These are phyloP conservation scores for Galbula dea DNA, from an alignment of 2,113 vertebrate genomes.

Conservation along the genomic window DNA sequence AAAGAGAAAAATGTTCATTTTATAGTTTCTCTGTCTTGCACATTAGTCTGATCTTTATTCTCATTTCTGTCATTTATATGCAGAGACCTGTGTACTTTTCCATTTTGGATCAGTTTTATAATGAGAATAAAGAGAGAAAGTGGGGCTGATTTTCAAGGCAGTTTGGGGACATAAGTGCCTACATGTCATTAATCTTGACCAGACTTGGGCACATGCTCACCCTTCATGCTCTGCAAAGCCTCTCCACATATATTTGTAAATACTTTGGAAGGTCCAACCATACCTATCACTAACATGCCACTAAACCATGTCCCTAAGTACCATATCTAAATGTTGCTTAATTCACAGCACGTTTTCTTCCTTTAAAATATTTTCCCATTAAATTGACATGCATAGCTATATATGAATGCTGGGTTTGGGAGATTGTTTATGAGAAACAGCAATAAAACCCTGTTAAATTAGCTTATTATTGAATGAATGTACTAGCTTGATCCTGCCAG, in stretches of 20 bases:
- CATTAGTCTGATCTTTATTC: background rate
- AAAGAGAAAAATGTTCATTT: background rate
- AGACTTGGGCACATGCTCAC: background rate
- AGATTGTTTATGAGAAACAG: background rate
- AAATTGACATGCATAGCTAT: background rate
- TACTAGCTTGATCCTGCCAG: background rate
- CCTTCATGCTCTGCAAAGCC: background rate
- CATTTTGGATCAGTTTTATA: background rate
- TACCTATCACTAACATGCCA: no score
- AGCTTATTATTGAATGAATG: background rate
- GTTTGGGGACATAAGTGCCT: background rate
- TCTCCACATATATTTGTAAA: background rate
- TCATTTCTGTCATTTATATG: background rate
- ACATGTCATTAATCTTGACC: background rate
- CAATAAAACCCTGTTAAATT: background rate
- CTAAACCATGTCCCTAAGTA: no score
- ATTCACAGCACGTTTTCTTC: background rate
- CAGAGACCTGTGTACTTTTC: background rate
- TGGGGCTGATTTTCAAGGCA: background rate
- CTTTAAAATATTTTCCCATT: background rate
- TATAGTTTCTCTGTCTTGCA: background rate
- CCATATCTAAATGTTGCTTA: no score
- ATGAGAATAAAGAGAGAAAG: background rate
- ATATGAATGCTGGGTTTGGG: background rate
- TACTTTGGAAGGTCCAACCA: background rate